A percentile compares a stretch with the other conserved stretches of the same genome.
These are phyloP conservation scores for Hippotragus niger DNA, from an alignment of 2,113 vertebrate genomes.

Conservation along the genomic window DNA sequence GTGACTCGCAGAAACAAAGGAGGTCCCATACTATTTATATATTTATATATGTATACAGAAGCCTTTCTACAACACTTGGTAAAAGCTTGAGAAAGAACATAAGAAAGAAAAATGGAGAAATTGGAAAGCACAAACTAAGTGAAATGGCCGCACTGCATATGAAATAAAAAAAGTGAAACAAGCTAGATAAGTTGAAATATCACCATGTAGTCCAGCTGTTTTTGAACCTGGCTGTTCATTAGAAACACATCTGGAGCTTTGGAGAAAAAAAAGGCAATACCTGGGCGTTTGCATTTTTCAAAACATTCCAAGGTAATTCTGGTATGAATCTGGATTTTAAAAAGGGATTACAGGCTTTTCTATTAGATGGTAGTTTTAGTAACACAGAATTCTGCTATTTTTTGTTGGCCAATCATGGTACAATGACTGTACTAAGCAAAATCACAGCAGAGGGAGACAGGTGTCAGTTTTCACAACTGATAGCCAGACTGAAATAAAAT, in stretches of 20 bases:
- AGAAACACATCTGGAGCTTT: neutral
- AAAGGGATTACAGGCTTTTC: neutral
- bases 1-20: neutral
- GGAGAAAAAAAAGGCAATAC: neutral
- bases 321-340: neutral
- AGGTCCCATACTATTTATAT: no score
- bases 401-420: neutral
- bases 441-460: neutral
- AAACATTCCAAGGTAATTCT: neutral
- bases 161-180: neutral
- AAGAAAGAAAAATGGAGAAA: neutral
- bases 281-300: neutral
- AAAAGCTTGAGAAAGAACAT: neutral
- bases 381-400: neutral
- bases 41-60: neutral
- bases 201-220: accelerated
- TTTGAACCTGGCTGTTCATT: no score
- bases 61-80: neutral
- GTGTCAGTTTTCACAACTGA: neutral
- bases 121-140: neutral
- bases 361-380: neutral
- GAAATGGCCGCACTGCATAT: neutral
- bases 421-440: neutral
- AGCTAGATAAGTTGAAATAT: accelerated
- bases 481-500: neutral